Conservation (phyloP, 2,888 invertebrate species). For the Rotaria sp. region DNA sequence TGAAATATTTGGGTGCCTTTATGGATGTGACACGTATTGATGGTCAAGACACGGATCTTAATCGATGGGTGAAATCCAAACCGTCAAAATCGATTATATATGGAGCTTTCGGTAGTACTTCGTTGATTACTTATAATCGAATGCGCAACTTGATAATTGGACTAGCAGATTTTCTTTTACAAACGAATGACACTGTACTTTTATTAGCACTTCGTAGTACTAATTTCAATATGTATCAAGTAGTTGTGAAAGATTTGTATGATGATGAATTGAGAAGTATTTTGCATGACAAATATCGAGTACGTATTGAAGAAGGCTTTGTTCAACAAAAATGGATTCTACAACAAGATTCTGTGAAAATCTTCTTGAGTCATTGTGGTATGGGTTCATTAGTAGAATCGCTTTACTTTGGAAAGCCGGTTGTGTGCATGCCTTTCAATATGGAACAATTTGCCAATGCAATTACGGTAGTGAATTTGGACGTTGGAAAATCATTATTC, state of each 20-base stretch:
- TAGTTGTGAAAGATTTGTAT: neutral
- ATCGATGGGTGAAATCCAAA: neutral
- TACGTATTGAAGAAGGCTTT: neutral
- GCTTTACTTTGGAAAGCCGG: neutral
- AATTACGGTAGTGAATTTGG: neutral
- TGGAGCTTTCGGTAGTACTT: neutral
- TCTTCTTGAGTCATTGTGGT: neutral
- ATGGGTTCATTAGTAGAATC: neutral
- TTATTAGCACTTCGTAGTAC: neutral
- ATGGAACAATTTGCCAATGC: neutral
- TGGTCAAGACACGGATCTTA: neutral
- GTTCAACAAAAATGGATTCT: slow-evolving; percentile 7
- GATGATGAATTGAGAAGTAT: neutral
- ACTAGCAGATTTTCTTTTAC: neutral
- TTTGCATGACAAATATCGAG: neutral
- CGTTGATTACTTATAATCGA: neutral
- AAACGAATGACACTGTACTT: neutral
- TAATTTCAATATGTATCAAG: neutral
- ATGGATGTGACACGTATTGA: neutral
- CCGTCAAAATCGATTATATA: neutral
- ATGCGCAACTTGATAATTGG: neutral
- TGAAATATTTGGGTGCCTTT: neutral
- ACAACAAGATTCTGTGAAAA: neutral
- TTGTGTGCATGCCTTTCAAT: neutral
- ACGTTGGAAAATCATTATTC: neutral